Base-by-base conservation (phyloP, 2,797 vertebrate genomes). In the Gymnoscopelus braueri region DNA sequence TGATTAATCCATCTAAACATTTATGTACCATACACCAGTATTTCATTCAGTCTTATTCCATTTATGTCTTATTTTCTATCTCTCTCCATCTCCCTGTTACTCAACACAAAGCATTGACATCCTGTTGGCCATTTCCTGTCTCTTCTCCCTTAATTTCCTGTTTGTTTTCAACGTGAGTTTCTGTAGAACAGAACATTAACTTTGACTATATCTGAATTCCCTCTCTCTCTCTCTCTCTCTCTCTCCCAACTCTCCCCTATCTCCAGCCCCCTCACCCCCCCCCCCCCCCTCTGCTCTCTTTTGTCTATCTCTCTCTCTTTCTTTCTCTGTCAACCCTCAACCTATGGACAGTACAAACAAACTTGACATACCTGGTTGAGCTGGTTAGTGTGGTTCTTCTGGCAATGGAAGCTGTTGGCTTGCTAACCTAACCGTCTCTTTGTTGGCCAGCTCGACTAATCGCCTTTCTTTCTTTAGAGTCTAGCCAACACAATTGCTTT, bases 41-140 rank as follows among this genome's bases (percentile, higher is more conserved):
- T 62, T 56, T 39, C 60, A 8, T 19, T 3, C 54, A 54, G 57
- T 67, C 26, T 15, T 24, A 29, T 39, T 52, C 53, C 6, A 26
- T 63, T 49, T 55, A 26, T 60, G 11, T 5, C n/a, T 39, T 32
- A 3, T 65, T 23, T 71, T 74, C 59, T 71, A 24, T 44, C 55
- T 77, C 65, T 78, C 68, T 32, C 51, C 48, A n/a, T 61, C 3
- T 48, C 60, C 23, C 57, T 66, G 60, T 75, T 79, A 82, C 78
- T 70, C 63, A 79, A 71, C 78, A 80, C 60, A 70, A 78, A 82
- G 76, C 84, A 84, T 79, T 89, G 84, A 89, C 77, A 92, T 91
- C 89, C 92, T 92, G 87, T 90, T 80, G 79, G 85, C 89, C 86
- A 89, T 87, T 93, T 94, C 92, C 93, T 92, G 84, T 86, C 73